Evolutionary conservation across 2,888 invertebrate species (phyloP).

Genomic region (Agriopis marginaria): DNA sequence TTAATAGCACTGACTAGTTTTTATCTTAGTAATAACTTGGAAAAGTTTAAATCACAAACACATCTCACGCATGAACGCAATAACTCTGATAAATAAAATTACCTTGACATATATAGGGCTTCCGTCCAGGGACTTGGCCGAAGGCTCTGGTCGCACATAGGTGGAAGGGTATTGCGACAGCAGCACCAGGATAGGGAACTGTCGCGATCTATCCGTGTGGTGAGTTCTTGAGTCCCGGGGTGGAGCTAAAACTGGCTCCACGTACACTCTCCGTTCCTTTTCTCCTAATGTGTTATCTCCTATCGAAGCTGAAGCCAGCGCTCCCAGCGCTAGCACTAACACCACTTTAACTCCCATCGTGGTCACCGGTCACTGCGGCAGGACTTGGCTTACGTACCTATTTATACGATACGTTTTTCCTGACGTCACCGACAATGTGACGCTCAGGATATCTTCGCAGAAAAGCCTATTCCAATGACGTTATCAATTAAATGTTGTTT

Average conservation of each 20-base stretch:
- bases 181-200: conserved; percentile 78
- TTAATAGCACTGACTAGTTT: too few relatives aligned
- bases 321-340: conserved; percentile 65
- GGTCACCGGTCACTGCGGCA: conserved; percentile 69
- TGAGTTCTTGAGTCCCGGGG: conserved; percentile 72
- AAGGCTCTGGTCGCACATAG: conserved; percentile 57
- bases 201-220: conserved; percentile 70
- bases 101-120: conserved; percentile 79
- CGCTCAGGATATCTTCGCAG: conserved; percentile 56
- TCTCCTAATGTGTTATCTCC: conserved; percentile 72
- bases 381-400: conserved; percentile 72
- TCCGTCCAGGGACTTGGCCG: conserved; percentile 66
- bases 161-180: conserved; percentile 62
- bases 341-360: conserved; percentile 71
- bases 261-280: conserved; percentile 70
- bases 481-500: conserved; percentile 40
- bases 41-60: neutral
- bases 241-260: conserved; percentile 78
- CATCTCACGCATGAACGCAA: neutral
- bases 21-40: neutral
- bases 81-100: conserved; percentile 39
- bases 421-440: conserved; percentile 62
- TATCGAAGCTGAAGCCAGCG: conserved; percentile 62
- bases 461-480: conserved; percentile 67
- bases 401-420: conserved; percentile 77